Evolutionary conservation across 2,797 vertebrate genomes (phyloP), one percentile per base, ranked within the genome.

Genomic region (Xyrichtys novacula): DNA sequence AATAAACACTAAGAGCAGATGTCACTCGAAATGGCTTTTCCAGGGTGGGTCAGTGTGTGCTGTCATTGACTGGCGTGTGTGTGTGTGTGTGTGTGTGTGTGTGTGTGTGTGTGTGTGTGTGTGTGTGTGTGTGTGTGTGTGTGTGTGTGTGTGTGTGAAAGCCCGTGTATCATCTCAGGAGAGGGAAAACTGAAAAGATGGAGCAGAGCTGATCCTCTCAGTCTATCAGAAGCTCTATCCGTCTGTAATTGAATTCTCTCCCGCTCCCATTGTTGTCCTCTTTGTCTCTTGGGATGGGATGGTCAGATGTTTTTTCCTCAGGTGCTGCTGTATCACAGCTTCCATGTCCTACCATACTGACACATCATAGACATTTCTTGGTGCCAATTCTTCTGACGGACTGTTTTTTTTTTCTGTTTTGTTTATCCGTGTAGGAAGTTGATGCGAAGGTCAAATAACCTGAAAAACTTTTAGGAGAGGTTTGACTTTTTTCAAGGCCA

Each of bases 191-290:
- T n/a, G 62, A 56, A 66, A 55, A 44, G 70, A 75, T 39, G 73
- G 76, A 87, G 28, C 46, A 58, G 83, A 80, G 76, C 78, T 74
- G 81, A 90, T 90, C 79, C 80, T 84, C 81, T 81, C 60, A 40
- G 69, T 86, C 85, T 86, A 84, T 91, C 85, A 83, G 76, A 62
- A 74, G 69, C 82, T 83, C 86, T 43, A 77, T 89, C 80, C 22
- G n/a, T 76, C 69, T 84, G 79, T 90, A 90, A 92, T 92, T 92
- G 86, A 89, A 89, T 89, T 90, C 70, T 86, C 73, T 75, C 61
- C 59, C 44, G 77, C 64, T 81, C 25, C 83, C 62, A 80, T 90
- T 92, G 81, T 89, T 87, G 80, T 84, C 34, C 64, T 83, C 71
- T 82, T 85, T 87, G 79, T 89, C 85, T 89, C 79, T 56, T 40